Conservation (phyloP, 2,888 invertebrate species). For the Drosophila rubida region DNA sequence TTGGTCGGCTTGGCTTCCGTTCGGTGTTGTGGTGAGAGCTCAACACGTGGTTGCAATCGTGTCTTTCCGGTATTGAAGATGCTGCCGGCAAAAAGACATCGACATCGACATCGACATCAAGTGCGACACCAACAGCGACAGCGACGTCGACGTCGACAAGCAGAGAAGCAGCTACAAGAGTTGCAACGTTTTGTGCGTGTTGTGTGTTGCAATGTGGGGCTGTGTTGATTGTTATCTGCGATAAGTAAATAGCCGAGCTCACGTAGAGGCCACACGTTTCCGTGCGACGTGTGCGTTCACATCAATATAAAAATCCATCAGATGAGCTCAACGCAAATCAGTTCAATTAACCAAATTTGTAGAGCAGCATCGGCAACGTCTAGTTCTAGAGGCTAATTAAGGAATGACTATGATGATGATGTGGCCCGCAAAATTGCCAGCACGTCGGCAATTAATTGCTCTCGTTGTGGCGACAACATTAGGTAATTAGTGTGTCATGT, state of each 20-base stretch:
- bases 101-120: neutral
- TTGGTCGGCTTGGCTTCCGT: slow-evolving; percentile 33
- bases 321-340: slow-evolving; percentile 68
- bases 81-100: slow-evolving; percentile 31
- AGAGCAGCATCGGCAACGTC: slow-evolving; percentile 35
- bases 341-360: slow-evolving; percentile 76
- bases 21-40: slow-evolving; percentile 20
- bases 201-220: neutral
- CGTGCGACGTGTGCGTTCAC: slow-evolving; percentile 54
- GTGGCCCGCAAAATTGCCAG: slow-evolving; percentile 50
- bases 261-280: slow-evolving; percentile 68
- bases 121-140: slow-evolving; percentile 1
- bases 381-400: slow-evolving; percentile 41
- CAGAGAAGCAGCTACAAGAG: neutral
- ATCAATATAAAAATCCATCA: slow-evolving; percentile 70
- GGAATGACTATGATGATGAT: slow-evolving; percentile 38
- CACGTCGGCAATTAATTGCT: slow-evolving; percentile 74
- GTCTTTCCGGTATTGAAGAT: slow-evolving; percentile 45
- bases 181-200: slow-evolving; percentile 7
- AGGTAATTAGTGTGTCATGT: slow-evolving; percentile 70
- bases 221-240: slow-evolving; percentile 46
- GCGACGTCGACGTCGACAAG: neutral
- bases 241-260: slow-evolving; percentile 62
- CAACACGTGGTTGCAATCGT: slow-evolving; percentile 63
- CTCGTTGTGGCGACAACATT: slow-evolving; percentile 77